Percentiles rank a stretch among this genome's conserved stretches.
phyloP scores from a whole-genome alignment of 2,113 vertebrate genomes.

The Pelecanoides urinatrix region DNA sequence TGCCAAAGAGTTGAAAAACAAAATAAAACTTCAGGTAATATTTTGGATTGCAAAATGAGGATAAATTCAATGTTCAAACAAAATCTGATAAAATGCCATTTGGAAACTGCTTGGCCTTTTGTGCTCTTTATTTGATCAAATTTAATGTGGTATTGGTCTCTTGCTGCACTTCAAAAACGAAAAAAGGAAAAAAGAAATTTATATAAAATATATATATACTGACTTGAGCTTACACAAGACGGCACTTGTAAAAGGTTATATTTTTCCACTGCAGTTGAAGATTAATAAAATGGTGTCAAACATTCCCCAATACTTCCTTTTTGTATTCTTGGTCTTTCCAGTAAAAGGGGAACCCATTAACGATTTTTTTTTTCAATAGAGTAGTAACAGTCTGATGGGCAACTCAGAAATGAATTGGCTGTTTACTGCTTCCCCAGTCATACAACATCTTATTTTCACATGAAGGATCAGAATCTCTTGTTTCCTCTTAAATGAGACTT shows the following conservation, averaged over 20 bases:
- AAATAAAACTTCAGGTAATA: constrained; percentile 74
- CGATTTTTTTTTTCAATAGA: not conserved
- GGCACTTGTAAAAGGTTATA: constrained; percentile 96
- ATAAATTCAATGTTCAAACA: constrained; percentile 72
- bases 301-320: constrained; percentile 83
- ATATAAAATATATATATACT: constrained; percentile 60
- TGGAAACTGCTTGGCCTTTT: constrained; percentile 77
- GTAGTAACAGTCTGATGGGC: not conserved
- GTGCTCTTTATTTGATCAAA: constrained; percentile 75
- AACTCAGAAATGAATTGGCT: not conserved
- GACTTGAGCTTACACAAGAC: constrained; percentile 75
- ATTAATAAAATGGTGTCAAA: constrained; percentile 93
- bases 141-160: constrained; percentile 74
- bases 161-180: constrained; percentile 79
- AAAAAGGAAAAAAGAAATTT: constrained; percentile 2
- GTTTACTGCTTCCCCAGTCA: not conserved
- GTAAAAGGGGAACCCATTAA: not conserved
- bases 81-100: constrained; percentile 74
- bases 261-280: constrained; percentile 97
- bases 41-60: constrained; percentile 73
- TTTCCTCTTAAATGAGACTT: not conserved
- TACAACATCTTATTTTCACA: not conserved
- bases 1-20: constrained; percentile 87
- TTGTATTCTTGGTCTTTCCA: constrained; percentile 74
- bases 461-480: not conserved